Evolutionary conservation across 2,888 invertebrate genomes (phyloP), one percentile per base, ranked within the genome.

Genomic region (Drosophila dives): DNA sequence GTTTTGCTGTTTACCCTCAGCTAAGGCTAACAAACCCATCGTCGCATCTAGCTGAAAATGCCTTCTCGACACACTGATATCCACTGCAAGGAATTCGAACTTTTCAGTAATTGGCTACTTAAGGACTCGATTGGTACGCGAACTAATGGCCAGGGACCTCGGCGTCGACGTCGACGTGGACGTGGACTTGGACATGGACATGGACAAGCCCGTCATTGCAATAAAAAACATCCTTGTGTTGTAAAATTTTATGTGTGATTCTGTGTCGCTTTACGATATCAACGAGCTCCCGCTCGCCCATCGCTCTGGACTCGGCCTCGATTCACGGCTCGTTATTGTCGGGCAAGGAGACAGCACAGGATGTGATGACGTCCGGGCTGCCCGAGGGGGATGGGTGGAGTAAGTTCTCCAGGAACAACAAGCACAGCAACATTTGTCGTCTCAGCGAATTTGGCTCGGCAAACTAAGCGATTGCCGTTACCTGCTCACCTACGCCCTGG

Each of bases 221-320:
- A 88, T 86, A 86, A 86, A 86, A 89, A 89, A 86, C 90, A 86
- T 85, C 87, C 87, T 87, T 79, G 83, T 85, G 88, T 81, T 86
- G 88, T 89, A 86, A 86, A 86, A 87, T 81, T 89, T 86, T 86
- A 89, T 86, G 86, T 89, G 88, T 87, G 85, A 89, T 89, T 89
- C 86, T 84, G 80, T 87, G 88, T 82, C 86, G 86, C 90, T 86
- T 89, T 86, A 89, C 89, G 86, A 86, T 86, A 85, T 86, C 86
- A 80, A 87, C 23, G 23, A 45, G 84, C 59, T 65, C 68, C 15
- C 20, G 8, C 86, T 64, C 63, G 66, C 66, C 29, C 15, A 20
- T 12, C 42, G 17, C 26, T 26, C n/a, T 33, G 45, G 53, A 36
- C 26, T 42, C 61, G 50, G 33, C 56, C 58, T 38, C 66, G 48